These are phyloP conservation scores for Cephalopachus bancanus DNA, from an alignment of 2,797 vertebrate genomes.

Conservation along the genomic window DNA sequence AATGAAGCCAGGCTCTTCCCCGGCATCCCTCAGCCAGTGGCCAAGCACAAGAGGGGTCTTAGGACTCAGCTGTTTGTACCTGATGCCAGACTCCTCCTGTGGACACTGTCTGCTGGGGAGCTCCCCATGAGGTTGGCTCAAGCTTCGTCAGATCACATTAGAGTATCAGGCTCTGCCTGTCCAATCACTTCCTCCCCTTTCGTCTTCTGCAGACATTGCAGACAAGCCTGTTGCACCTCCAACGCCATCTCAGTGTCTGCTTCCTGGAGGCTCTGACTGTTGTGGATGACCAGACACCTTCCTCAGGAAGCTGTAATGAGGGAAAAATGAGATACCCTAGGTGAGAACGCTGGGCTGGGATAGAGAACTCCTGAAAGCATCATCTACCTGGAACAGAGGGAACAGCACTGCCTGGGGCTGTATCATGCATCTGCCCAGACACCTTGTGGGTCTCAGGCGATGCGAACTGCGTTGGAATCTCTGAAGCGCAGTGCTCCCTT, in stretches of 20 bases:
- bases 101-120: too few relatives aligned
- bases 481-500: background rate
- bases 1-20: background rate
- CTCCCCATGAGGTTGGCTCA: background rate
- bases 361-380: too few relatives aligned
- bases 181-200: background rate
- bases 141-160: too few relatives aligned
- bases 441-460: background rate
- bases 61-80: background rate
- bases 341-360: rapidly evolving
- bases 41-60: too few relatives aligned
- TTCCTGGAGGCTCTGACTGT: background rate
- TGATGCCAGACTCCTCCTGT: rapidly evolving
- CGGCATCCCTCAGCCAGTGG: too few relatives aligned
- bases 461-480: background rate
- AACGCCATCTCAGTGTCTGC: background rate
- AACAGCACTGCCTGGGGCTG: background rate
- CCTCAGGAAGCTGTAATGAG: rapidly evolving
- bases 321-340: background rate
- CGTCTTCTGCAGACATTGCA: background rate
- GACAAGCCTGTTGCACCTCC: background rate
- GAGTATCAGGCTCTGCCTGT: background rate
- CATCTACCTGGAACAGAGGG: rapidly evolving
- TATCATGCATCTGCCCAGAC: background rate
- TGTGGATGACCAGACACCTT: background rate